These are phyloP conservation scores for Alcedo atthis DNA, from an alignment of 2,797 vertebrate genomes.

Conservation along the genomic window DNA sequence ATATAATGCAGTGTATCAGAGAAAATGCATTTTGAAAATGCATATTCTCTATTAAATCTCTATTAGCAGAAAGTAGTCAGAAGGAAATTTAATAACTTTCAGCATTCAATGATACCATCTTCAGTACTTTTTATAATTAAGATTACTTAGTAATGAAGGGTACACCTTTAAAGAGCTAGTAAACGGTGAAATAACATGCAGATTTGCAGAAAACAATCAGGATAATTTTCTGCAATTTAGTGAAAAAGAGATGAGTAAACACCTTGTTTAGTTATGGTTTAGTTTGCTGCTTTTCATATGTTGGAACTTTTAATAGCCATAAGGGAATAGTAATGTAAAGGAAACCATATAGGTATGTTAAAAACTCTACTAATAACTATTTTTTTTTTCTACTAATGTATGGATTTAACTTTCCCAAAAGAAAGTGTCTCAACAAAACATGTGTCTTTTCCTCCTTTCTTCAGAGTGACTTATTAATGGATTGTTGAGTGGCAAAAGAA, in stretches of 20 bases:
- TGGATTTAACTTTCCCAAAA: not conserved
- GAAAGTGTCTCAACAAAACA: not conserved
- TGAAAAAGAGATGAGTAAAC: not conserved
- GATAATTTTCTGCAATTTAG: not conserved
- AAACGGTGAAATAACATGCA: not conserved
- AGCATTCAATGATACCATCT: not conserved
- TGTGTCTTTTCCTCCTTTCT: not conserved
- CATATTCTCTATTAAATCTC: not conserved
- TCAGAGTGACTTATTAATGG: not conserved
- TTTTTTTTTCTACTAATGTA: not conserved
- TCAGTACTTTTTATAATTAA: not conserved
- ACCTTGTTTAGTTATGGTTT: not conserved
- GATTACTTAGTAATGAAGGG: not conserved
- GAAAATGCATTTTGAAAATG: not conserved
- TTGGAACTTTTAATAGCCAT: not conserved
- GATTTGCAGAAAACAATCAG: not conserved
- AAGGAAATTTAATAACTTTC: not conserved
- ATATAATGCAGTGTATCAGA: not conserved
- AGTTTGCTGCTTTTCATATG: slow-evolving; percentile 24
- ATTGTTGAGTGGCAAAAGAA: slow-evolving; percentile 23
- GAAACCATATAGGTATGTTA: not conserved
- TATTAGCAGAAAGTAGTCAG: not conserved
- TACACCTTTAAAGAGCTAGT: not conserved
- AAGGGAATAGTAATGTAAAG: slow-evolving; percentile 11
- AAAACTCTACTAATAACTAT: not conserved